Evolutionary conservation across 2,113 vertebrate genomes (phyloP), one percentile per base, ranked within the genome.

Genomic region (Willisornis vidua): DNA sequence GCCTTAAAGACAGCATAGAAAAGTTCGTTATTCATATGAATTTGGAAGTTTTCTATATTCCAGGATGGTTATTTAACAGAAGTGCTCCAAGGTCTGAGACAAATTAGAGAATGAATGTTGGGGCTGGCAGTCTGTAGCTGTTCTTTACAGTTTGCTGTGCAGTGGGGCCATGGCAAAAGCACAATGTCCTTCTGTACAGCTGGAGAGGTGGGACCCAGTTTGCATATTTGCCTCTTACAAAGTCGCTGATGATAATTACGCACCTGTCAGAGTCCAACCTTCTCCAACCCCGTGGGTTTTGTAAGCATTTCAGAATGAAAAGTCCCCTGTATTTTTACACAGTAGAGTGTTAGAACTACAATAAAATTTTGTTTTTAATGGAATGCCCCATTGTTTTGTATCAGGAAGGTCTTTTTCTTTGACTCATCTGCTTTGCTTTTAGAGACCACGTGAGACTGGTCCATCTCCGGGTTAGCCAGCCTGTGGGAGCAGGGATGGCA

Each of bases 1-100:
- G 97, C 97, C 97, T 98, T 98, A 97, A 89, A 91, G 83, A 97
- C 77, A 94, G 73, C 35, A 23, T 24, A 57, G 65, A 58, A 25
- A 81, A 90, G 70, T 89, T 54, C 35, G 79, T 93, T 88, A 61
- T 76, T 95, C 81, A 14, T 66, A 73, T 43, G 37, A 72, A 59
- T 89, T 68, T 22, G 10, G 33, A 93, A 58, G 54, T 94, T 96
- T 96, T 93, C 65, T 91, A 82, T 93, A 90, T 81, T 52, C 57
- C 39, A 35, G 25, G 77, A 70, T 90, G 65, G 24, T 75, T 93
- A 80, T 94, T 96, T 85, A 92, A 89, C 57, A 94, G 76, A 89
- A 93, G 84, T 61, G 25, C 85, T 93, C 90, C 57, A 72, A 72
- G 33, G 17, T 92, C 55, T 72, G 26, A 58, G 48, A 51, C 51